These are phyloP conservation scores for Scaptomyza graminum DNA, from an alignment of 1,140 invertebrate species.

Conservation along the genomic window DNA sequence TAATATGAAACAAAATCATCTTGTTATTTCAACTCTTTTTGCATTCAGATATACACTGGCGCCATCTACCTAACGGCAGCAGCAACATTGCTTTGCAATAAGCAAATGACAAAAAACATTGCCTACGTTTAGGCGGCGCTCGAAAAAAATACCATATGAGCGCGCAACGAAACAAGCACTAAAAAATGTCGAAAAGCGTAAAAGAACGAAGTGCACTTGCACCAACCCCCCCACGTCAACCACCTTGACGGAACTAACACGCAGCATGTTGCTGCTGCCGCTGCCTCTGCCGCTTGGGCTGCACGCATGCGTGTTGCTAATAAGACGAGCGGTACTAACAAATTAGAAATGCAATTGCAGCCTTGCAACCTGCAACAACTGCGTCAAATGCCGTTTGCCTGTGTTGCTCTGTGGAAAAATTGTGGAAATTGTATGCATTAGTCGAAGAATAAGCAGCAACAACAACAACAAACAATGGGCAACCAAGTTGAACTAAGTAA, in stretches of 20 bases:
- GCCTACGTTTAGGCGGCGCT: conserved; percentile 46
- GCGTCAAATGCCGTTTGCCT: conserved; percentile 53
- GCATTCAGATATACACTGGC: conserved; percentile 6
- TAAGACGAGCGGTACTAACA: conserved; percentile 29
- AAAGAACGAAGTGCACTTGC: neutral
- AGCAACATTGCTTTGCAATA: neutral
- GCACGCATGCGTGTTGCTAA: conserved; percentile 55
- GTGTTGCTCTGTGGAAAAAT: conserved; percentile 28
- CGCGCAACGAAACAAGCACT: conserved; percentile 18
- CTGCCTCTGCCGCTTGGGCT: neutral
- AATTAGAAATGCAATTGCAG: conserved; percentile 51
- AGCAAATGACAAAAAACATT: conserved; percentile 1
- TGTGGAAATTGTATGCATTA: conserved; percentile 61
- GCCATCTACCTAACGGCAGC: conserved; percentile 27
- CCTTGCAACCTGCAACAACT: conserved; percentile 23
- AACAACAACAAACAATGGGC: conserved; percentile 54
- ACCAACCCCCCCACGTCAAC: neutral
- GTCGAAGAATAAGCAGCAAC: conserved; percentile 26
- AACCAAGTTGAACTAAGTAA: conserved; percentile 70
- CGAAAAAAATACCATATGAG: conserved; percentile 7
- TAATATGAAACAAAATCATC: neutral
- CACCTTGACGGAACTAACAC: neutral
- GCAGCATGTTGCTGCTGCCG: neutral
- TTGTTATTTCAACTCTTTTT: neutral
- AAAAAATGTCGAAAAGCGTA: conserved; percentile 17